phyloP scores from a whole-genome alignment of 2,888 invertebrate genomes.

The Plebejus anna region DNA sequence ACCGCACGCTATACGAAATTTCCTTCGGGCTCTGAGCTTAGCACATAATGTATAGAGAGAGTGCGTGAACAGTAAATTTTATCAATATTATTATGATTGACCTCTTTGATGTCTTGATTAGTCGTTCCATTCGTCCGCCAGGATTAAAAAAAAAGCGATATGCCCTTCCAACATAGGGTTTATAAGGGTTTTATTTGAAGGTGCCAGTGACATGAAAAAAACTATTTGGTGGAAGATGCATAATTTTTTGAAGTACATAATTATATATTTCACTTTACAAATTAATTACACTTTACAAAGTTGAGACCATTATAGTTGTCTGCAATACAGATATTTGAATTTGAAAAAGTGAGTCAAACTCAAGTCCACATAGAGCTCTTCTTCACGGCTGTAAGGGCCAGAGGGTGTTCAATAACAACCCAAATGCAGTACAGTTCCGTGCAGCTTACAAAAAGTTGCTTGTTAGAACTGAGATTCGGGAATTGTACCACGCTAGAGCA shows the following conservation, averaged over 20 bases:
- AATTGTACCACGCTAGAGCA: slow-evolving; percentile 37
- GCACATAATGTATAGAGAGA: too few species aligned
- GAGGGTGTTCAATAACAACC: slow-evolving; percentile 29
- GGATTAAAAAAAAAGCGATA: slow-evolving; percentile 18
- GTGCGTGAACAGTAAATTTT: not conserved
- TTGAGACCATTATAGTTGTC: too few species aligned
- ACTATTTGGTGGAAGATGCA: too few species aligned
- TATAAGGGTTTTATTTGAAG: slow-evolving; percentile 18
- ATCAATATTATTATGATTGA: slow-evolving; percentile 13
- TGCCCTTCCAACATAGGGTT: slow-evolving; percentile 25
- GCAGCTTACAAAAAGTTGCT: slow-evolving; percentile 34
- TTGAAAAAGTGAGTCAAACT: too few species aligned
- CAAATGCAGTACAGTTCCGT: slow-evolving; percentile 36
- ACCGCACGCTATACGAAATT: too few species aligned
- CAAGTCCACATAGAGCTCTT: slow-evolving; percentile 18
- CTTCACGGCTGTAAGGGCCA: slow-evolving; percentile 27
- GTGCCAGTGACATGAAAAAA: slow-evolving; percentile 21
- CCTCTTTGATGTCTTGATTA: slow-evolving; percentile 9
- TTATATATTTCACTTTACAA: too few species aligned
- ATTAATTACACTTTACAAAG: too few species aligned
- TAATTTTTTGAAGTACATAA: too few species aligned
- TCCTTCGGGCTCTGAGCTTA: too few species aligned
- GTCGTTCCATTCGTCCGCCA: slow-evolving; percentile 7
- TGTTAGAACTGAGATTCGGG: slow-evolving; percentile 32
- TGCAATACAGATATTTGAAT: too few species aligned